Evolutionary conservation across 2,888 invertebrate genomes (phyloP).

Genomic region (Tryphoninae sp.): DNA sequence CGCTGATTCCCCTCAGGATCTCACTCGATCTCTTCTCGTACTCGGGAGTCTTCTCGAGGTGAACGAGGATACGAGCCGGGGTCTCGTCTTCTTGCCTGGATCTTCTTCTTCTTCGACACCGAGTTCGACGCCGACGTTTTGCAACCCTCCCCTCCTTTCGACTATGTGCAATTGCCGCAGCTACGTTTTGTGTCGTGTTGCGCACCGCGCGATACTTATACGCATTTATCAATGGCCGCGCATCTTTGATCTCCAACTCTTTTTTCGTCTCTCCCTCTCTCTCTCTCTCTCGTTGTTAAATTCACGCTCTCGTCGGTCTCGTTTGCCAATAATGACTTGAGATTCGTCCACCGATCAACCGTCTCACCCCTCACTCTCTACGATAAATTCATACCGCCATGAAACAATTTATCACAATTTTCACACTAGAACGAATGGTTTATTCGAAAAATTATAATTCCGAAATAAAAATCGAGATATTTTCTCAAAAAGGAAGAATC

Average conservation of each 20-base stretch:
- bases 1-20: slow-evolving; percentile 47
- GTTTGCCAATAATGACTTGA: slow-evolving; percentile 67
- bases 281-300: slow-evolving; percentile 34
- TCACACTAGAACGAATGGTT: too few species aligned
- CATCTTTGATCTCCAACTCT: not conserved
- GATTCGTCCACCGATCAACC: slow-evolving; percentile 71
- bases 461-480: too few species aligned
- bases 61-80: slow-evolving; percentile 47
- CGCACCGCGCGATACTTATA: slow-evolving; percentile 50
- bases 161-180: slow-evolving; percentile 40
- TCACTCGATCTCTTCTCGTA: slow-evolving; percentile 32
- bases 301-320: slow-evolving; percentile 58
- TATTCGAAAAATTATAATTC: too few species aligned
- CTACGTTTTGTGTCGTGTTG: slow-evolving; percentile 42
- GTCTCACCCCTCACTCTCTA: slow-evolving; percentile 52
- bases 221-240: slow-evolving; percentile 17
- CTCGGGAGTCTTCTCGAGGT: slow-evolving; percentile 37
- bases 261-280: not conserved
- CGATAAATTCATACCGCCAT: slow-evolving; percentile 5
- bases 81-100: slow-evolving; percentile 43
- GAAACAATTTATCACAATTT: not conserved
- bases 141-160: slow-evolving; percentile 1
- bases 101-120: slow-evolving; percentile 37
- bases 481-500: too few species aligned
- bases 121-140: slow-evolving; percentile 49